These are phyloP conservation scores for Phytoseiulus persimilis DNA, from an alignment of 2,888 invertebrate genomes.

Conservation along the genomic window DNA sequence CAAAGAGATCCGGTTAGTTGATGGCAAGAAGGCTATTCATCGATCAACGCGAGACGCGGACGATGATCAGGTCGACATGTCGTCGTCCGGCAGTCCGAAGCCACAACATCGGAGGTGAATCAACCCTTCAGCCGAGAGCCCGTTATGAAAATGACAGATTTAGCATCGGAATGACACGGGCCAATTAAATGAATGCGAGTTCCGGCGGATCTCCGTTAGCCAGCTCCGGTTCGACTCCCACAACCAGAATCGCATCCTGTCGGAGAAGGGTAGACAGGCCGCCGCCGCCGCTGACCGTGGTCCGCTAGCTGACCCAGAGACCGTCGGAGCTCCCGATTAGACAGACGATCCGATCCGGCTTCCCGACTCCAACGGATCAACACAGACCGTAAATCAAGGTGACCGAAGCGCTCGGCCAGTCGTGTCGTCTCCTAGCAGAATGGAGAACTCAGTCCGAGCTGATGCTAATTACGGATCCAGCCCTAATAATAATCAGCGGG, in stretches of 20 bases:
- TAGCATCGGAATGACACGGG: neutral
- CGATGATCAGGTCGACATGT: neutral
- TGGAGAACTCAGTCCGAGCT: neutral
- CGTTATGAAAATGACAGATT: constrained; percentile 5
- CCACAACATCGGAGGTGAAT: neutral
- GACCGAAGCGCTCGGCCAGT: no score
- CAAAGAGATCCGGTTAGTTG: neutral
- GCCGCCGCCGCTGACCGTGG: neutral
- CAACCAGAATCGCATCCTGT: neutral
- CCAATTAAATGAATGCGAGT: neutral
- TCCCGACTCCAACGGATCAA: neutral
- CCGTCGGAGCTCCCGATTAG: neutral
- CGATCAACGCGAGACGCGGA: neutral
- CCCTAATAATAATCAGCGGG: neutral
- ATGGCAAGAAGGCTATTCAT: neutral
- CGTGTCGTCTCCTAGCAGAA: no score
- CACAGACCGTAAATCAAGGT: neutral
- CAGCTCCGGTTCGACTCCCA: neutral
- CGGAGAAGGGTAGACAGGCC: neutral
- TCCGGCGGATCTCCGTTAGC: constrained; percentile 5
- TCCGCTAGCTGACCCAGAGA: neutral
- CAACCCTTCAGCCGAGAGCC: neutral
- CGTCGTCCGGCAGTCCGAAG: neutral
- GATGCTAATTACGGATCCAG: neutral
- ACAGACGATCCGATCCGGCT: neutral